These are phyloP conservation scores for Oligia latruncula DNA, from an alignment of 2,888 invertebrate genomes.

Conservation along the genomic window DNA sequence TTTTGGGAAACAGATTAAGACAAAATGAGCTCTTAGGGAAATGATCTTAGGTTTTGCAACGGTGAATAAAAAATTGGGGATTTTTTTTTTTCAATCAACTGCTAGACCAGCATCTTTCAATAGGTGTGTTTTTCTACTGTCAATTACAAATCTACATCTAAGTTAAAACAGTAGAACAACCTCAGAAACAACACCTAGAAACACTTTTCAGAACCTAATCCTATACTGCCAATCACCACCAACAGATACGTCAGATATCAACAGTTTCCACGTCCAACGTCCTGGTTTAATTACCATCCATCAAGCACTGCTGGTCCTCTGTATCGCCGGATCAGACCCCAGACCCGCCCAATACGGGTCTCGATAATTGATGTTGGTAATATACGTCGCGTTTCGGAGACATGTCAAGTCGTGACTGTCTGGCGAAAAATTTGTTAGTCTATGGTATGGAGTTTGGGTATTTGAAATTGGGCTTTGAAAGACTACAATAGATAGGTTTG, in stretches of 20 bases:
- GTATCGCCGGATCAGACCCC: slow-evolving; percentile 69
- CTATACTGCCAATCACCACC: slow-evolving; percentile 34
- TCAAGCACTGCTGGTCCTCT: slow-evolving; percentile 68
- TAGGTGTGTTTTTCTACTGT: not conserved
- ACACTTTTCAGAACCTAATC: slow-evolving; percentile 10
- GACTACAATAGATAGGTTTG: not conserved
- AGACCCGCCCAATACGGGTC: slow-evolving; percentile 69
- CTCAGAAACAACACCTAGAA: slow-evolving; percentile 10
- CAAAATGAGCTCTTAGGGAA: not conserved
- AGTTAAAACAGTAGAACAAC: not conserved
- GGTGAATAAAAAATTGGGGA: not conserved
- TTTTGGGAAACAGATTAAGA: too few species aligned
- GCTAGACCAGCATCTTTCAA: not conserved
- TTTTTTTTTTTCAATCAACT: too few species aligned
- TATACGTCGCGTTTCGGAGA: slow-evolving; percentile 71
- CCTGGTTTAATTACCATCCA: slow-evolving; percentile 83
- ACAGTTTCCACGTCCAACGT: slow-evolving; percentile 68
- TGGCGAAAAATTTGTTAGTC: slow-evolving; percentile 15
- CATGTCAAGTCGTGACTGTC: slow-evolving; percentile 21
- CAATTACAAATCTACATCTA: not conserved
- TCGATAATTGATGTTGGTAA: slow-evolving; percentile 77
- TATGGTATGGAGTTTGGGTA: slow-evolving; percentile 4
- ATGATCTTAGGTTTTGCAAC: not conserved
- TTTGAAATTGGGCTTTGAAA: slow-evolving; percentile 12
- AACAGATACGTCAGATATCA: slow-evolving; percentile 50